Evolutionary conservation across 1,140 invertebrate species (phyloP).

Genomic region (Choristoneura fumiferana): DNA sequence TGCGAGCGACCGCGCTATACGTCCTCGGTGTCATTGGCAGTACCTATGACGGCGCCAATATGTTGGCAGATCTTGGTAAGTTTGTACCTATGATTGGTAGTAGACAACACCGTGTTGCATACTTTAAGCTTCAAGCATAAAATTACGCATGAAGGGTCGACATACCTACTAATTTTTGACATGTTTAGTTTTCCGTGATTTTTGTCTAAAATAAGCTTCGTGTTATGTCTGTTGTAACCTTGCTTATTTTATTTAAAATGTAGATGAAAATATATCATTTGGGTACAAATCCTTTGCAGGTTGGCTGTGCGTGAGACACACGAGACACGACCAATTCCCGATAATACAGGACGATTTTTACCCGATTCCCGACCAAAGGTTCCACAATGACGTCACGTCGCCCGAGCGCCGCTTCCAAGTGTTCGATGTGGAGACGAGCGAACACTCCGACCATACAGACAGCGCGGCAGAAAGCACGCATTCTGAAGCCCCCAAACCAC

Average conservation of each 20-base stretch:
- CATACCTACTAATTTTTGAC: no score
- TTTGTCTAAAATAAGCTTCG: no score
- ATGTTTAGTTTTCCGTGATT: no score
- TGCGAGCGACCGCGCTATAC: conserved; percentile 94
- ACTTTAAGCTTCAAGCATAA: no score
- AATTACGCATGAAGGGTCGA: no score
- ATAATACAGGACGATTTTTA: conserved; percentile 85
- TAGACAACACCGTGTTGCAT: no score
- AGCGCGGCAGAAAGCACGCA: conserved; percentile 67
- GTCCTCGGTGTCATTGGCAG: conserved; percentile 90
- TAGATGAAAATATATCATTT: no score
- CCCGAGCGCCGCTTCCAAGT: conserved; percentile 53
- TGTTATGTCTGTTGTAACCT: no score
- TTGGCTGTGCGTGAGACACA: conserved; percentile 91
- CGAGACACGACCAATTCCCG: conserved; percentile 91
- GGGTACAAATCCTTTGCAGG: conserved; percentile 78
- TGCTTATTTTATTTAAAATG: no score
- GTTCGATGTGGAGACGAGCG: conserved; percentile 66
- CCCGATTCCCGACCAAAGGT: conserved; percentile 47
- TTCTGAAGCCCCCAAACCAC: conserved; percentile 52
- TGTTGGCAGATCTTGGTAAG: conserved; percentile 84
- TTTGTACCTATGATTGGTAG: not conserved
- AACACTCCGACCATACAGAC: conserved; percentile 73
- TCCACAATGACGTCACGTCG: conserved; percentile 46
- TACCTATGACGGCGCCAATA: conserved; percentile 88